Conservation (phyloP, 2,888 invertebrate genomes). For the Protonemura montana region DNA sequence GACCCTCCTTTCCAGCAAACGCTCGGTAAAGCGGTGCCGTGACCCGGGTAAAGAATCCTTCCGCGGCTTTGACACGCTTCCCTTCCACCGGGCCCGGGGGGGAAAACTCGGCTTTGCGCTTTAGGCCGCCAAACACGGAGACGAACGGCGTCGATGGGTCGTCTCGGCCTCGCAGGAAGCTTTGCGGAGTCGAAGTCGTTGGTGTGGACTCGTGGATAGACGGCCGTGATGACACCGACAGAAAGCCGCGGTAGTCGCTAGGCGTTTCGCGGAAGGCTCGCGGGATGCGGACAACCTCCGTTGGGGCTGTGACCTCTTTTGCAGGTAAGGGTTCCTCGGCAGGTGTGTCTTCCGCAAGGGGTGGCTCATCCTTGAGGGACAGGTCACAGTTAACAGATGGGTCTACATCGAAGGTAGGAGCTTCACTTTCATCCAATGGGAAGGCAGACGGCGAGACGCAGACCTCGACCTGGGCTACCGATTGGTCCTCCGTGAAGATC, state of each 20-base stretch:
- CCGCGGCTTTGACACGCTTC: not conserved
- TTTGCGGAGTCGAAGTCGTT: not conserved
- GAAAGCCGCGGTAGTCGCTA: not conserved
- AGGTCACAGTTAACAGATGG: too few species aligned
- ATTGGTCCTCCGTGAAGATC: not conserved
- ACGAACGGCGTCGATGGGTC: not conserved
- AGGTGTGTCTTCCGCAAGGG: too few species aligned
- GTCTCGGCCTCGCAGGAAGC: not conserved
- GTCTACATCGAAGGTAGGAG: too few species aligned
- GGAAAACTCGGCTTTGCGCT: not conserved
- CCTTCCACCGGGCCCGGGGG: not conserved
- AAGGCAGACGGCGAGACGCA: not conserved
- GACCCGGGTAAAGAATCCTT: not conserved
- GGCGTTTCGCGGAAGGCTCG: not conserved
- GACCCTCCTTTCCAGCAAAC: not conserved
- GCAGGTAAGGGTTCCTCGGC: too few species aligned
- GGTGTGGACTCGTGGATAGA: not conserved
- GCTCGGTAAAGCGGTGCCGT: not conserved
- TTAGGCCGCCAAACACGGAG: not conserved
- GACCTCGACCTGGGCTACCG: not conserved
- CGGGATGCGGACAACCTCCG: not conserved
- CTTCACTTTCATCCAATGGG: not conserved
- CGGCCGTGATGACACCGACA: not conserved
- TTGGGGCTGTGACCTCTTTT: not conserved
- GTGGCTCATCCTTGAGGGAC: too few species aligned